Percentiles rank a stretch among this genome's conserved stretches.
Evolutionary conservation across 2,888 invertebrate species (phyloP).

Genomic region (Seira sanloemensis): DNA sequence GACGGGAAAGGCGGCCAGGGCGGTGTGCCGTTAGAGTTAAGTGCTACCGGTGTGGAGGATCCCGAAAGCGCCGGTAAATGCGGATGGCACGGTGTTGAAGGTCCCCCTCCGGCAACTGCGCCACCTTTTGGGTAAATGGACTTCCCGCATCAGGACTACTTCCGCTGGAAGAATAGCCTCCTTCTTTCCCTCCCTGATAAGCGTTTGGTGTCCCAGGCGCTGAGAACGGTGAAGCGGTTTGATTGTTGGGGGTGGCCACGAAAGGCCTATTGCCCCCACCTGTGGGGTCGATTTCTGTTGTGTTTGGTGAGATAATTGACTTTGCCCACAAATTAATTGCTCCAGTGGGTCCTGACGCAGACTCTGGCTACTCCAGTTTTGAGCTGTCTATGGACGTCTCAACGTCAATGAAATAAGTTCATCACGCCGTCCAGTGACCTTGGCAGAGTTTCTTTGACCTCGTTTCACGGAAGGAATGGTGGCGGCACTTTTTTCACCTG

Average conservation of each 20-base stretch:
- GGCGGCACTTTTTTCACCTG: constrained; percentile 38
- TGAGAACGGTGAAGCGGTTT: constrained; percentile 73
- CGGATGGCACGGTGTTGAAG: constrained; percentile 73
- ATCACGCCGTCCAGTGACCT: constrained; percentile 61
- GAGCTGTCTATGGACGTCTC: constrained; percentile 70
- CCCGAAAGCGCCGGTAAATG: constrained; percentile 90
- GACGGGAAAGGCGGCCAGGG: constrained; percentile 78
- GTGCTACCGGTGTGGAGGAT: constrained; percentile 86
- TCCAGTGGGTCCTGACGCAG: constrained; percentile 73
- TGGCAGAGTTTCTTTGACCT: constrained; percentile 34
- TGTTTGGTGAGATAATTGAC: constrained; percentile 74
- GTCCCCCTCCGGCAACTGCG: constrained; percentile 72
- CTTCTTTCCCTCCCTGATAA: constrained; percentile 72
- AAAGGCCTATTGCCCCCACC: constrained; percentile 73
- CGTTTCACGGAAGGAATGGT: constrained; percentile 30
- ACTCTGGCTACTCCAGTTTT: constrained; percentile 74
- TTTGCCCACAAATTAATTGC: constrained; percentile 73
- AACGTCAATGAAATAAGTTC: constrained; percentile 57
- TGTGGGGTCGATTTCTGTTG: constrained; percentile 73
- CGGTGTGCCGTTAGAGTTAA: constrained; percentile 77
- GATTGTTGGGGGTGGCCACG: constrained; percentile 74
- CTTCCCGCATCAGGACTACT: constrained; percentile 73
- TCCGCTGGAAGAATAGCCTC: constrained; percentile 71
- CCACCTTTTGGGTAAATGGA: constrained; percentile 73
- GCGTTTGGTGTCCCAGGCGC: constrained; percentile 74